Evolutionary conservation across 2,797 vertebrate species (phyloP).

Genomic region (Ammospiza maritima): DNA sequence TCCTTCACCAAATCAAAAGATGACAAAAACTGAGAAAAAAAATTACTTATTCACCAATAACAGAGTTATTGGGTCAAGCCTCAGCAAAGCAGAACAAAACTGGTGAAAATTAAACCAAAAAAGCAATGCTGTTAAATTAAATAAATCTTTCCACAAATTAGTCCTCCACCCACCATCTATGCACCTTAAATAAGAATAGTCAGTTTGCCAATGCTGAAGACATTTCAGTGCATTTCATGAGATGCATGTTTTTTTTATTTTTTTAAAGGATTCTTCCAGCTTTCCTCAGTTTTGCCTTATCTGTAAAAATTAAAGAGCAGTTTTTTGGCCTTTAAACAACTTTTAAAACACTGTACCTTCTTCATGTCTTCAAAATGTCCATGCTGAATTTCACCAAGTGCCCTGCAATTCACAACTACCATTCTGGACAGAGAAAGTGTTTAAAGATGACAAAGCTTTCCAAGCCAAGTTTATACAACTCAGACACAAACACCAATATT

Average conservation of each 20-base stretch:
- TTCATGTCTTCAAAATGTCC: background rate
- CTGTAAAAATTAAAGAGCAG: background rate
- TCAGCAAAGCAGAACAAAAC: conserved; percentile 6
- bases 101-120: background rate
- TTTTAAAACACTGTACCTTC: background rate
- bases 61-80: background rate
- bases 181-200: background rate
- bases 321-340: background rate
- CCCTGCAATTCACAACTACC: background rate
- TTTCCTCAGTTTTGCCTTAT: background rate
- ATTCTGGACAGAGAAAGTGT: conserved; percentile 1
- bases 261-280: background rate
- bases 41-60: background rate
- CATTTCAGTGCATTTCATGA: background rate
- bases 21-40: conserved; percentile 10
- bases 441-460: conserved; percentile 29
- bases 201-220: background rate
- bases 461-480: conserved; percentile 46
- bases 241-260: background rate
- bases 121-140: background rate
- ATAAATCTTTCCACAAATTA: background rate
- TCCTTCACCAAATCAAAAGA: background rate
- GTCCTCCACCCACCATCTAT: background rate
- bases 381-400: background rate
- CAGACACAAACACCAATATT: conserved; percentile 25